Evolutionary conservation across 2,113 vertebrate genomes (phyloP).

Genomic region (Condylura cristata): DNA sequence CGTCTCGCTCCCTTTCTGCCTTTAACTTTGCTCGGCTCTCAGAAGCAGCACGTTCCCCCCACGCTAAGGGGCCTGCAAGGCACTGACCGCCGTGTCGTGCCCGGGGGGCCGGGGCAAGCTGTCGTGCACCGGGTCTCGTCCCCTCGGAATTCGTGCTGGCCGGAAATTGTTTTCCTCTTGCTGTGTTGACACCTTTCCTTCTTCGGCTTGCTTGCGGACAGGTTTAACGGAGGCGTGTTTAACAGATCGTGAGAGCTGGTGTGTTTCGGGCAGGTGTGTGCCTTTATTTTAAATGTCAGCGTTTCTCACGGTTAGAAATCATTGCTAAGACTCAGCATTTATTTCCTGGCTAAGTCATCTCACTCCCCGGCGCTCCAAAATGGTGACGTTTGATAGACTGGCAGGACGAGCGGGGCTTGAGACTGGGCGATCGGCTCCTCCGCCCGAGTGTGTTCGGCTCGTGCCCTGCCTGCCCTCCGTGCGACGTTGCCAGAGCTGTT

Average conservation of each 20-base stretch:
- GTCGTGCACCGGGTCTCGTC: too few species aligned
- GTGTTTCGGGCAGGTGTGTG: not conserved
- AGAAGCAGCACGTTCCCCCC: not conserved
- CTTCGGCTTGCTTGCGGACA: not conserved
- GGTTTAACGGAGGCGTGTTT: not conserved
- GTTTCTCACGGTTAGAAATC: not conserved
- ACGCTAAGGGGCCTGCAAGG: too few species aligned
- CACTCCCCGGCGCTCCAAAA: not conserved
- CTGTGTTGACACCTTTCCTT: not conserved
- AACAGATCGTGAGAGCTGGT: not conserved
- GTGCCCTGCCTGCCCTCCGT: too few species aligned
- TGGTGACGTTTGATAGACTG: not conserved
- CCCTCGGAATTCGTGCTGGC: too few species aligned
- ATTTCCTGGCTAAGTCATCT: not conserved
- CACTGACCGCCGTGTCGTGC: too few species aligned
- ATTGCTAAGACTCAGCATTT: not conserved
- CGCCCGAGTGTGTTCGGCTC: too few species aligned
- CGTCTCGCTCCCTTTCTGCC: not conserved
- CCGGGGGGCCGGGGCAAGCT: too few species aligned
- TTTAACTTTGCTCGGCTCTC: not conserved
- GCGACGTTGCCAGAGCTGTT: not conserved
- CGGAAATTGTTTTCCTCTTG: rapidly evolving
- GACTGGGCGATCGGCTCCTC: too few species aligned
- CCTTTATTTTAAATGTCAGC: not conserved
- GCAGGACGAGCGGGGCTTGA: too few species aligned